Conservation (phyloP, 2,888 invertebrate genomes). For the Polietes domitor region DNA sequence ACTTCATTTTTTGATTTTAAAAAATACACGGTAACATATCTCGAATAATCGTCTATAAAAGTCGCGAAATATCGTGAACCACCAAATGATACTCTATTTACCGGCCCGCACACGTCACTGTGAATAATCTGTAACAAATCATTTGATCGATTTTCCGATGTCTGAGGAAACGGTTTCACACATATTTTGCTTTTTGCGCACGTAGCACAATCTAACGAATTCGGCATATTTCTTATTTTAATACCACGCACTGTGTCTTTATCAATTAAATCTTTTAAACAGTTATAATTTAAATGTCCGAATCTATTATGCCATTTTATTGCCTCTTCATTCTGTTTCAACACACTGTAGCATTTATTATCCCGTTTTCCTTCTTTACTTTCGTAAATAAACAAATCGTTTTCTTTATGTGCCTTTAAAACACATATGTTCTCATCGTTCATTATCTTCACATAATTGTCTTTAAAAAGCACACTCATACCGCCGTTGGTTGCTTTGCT, state of each 20-base stretch:
- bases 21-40: slow-evolving; percentile 30
- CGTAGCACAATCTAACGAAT: too few species aligned
- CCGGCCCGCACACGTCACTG: too few species aligned
- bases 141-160: background rate
- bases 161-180: slow-evolving; percentile 14
- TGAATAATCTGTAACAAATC: background rate
- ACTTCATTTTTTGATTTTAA: too few species aligned
- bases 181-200: too few species aligned
- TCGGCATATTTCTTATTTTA: too few species aligned
- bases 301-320: too few species aligned
- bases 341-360: too few species aligned
- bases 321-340: too few species aligned
- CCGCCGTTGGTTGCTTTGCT: slow-evolving; percentile 22
- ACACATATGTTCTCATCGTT: background rate
- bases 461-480: slow-evolving; percentile 33
- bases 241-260: too few species aligned
- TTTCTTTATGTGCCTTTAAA: background rate
- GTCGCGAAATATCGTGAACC: slow-evolving; percentile 19
- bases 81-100: background rate
- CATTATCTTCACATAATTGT: slow-evolving; percentile 4
- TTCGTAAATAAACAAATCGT: background rate
- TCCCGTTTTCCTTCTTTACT: too few species aligned
- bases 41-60: slow-evolving; percentile 34
- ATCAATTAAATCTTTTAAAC: too few species aligned
- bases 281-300: too few species aligned